These are phyloP conservation scores for Perca fluviatilis DNA, from an alignment of 2,113 vertebrate species.

Conservation along the genomic window DNA sequence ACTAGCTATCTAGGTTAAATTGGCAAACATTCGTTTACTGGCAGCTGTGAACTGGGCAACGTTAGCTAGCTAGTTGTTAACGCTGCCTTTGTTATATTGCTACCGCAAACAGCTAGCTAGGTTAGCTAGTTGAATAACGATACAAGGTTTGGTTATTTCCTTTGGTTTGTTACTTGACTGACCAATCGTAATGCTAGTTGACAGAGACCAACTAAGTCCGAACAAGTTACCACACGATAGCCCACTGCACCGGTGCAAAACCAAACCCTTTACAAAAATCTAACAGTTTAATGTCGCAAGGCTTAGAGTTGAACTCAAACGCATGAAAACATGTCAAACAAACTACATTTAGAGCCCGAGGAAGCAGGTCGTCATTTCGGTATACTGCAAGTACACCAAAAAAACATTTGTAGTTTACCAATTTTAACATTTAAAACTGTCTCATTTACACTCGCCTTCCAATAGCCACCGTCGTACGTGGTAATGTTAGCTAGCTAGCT, in stretches of 20 bases:
- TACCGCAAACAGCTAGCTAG: neutral
- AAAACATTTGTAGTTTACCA: rapidly evolving
- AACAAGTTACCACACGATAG: no score
- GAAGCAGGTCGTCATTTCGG: neutral
- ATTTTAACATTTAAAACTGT: neutral
- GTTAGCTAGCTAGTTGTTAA: neutral
- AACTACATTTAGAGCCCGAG: rapidly evolving
- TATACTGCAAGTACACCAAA: neutral
- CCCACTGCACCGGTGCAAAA: rapidly evolving
- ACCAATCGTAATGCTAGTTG: no score
- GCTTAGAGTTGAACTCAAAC: neutral
- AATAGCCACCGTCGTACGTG: neutral
- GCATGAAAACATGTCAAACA: no score
- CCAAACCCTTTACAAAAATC: neutral
- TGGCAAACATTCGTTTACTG: neutral
- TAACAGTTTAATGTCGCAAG: neutral
- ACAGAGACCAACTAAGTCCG: neutral
- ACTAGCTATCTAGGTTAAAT: neutral
- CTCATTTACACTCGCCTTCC: neutral
- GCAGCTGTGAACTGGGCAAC: neutral
- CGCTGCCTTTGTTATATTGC: no score
- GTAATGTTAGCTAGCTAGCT: neutral
- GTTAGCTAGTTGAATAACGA: neutral
- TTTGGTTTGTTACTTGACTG: neutral
- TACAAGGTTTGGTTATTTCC: neutral